These are phyloP conservation scores for Polyommatus icarus DNA, from an alignment of 2,888 invertebrate species.

Conservation along the genomic window DNA sequence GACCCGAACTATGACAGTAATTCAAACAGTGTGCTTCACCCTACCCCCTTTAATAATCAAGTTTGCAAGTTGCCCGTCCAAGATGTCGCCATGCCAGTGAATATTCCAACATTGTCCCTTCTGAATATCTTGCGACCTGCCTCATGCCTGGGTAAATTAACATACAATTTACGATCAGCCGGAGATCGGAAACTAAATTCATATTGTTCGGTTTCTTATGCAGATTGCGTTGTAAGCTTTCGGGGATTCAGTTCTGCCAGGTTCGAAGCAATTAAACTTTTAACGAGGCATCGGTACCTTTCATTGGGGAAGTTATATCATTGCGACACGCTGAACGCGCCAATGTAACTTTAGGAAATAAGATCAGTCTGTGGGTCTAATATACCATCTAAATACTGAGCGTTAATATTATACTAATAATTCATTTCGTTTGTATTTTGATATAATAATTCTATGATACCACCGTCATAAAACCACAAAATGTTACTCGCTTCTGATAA, in stretches of 20 bases:
- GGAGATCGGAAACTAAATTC: constrained; percentile 27
- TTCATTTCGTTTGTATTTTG: neutral
- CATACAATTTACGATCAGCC: constrained; percentile 57
- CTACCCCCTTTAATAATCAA: constrained; percentile 62
- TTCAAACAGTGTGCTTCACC: constrained; percentile 45
- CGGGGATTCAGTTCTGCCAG: neutral
- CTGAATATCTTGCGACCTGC: constrained; percentile 50
- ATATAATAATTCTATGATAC: neutral
- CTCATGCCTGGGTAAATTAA: constrained; percentile 61
- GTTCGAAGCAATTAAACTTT: constrained; percentile 23
- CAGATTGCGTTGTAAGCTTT: constrained; percentile 22
- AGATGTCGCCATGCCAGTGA: constrained; percentile 64
- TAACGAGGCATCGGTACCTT: constrained; percentile 11
- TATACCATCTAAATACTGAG: no score
- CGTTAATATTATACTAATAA: no score
- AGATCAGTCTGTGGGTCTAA: neutral
- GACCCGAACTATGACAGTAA: constrained; percentile 49
- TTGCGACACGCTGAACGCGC: neutral
- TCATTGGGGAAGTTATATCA: neutral
- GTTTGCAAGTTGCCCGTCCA: constrained; percentile 62
- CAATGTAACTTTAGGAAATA: neutral
- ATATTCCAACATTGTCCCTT: constrained; percentile 63
- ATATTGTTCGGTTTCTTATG: constrained; percentile 28
- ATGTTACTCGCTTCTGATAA: neutral
- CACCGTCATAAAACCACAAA: neutral